Percentiles rank a stretch among this genome's conserved stretches.
phyloP scores from a whole-genome alignment of 2,888 invertebrate genomes.

The Cecidostiba fungosa region DNA sequence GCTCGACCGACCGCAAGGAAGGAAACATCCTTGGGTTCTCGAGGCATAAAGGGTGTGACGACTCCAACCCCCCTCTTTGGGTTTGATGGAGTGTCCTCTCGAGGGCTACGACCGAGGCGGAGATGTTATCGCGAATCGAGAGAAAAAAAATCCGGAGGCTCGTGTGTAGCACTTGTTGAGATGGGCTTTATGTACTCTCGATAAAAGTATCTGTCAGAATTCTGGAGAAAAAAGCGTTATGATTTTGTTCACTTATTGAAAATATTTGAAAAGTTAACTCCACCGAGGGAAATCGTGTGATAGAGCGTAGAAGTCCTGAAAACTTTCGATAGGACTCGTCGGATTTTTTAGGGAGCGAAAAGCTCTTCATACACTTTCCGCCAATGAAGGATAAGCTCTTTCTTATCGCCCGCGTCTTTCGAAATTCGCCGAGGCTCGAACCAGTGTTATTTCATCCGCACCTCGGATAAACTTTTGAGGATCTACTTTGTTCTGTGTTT shows the following conservation, averaged over 20 bases:
- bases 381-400: conserved; percentile 46
- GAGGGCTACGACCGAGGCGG: conserved; percentile 68
- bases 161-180: conserved; percentile 27
- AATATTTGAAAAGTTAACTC: not conserved
- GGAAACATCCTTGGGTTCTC: conserved; percentile 71
- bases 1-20: conserved; percentile 73
- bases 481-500: not conserved
- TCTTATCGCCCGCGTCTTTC: conserved; percentile 34
- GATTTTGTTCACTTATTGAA: not conserved
- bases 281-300: not conserved
- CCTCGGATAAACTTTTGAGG: conserved; percentile 12
- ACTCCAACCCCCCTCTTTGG: conserved; percentile 33
- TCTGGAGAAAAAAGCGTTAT: not conserved
- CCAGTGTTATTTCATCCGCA: conserved; percentile 10
- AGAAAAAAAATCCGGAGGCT: conserved; percentile 37
- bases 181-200: not conserved
- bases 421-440: conserved; percentile 24
- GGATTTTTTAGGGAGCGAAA: conserved; percentile 37
- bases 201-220: not conserved
- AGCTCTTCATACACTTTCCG: conserved; percentile 27
- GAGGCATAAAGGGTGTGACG: conserved; percentile 76
- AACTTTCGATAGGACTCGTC: conserved; percentile 43
- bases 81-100: conserved; percentile 78
- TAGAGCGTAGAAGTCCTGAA: not conserved
- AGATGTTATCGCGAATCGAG: conserved; percentile 67